Percentiles rank a stretch among this genome's conserved stretches.
Conservation (phyloP, 2,888 invertebrate species). For the Acronicta psi region DNA sequence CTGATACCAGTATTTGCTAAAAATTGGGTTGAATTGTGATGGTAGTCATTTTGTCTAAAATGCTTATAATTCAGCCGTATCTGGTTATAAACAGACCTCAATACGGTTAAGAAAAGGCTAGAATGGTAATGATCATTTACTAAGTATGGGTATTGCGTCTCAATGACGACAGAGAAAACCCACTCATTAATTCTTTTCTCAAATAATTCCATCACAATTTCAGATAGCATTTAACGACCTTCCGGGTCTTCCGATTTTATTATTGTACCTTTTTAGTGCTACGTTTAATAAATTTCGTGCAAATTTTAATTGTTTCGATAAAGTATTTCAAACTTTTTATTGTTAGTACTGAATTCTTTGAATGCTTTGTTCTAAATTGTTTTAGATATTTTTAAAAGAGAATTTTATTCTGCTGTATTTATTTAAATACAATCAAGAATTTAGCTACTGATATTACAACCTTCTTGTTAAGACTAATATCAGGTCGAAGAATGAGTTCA, state of each 20-base stretch:
- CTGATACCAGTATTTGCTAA: too few species aligned
- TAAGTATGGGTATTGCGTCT: conserved; percentile 53
- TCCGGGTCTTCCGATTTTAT: conserved; percentile 25
- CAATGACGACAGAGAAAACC: conserved; percentile 46
- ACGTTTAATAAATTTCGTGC: conserved; percentile 43
- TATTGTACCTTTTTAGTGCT: conserved; percentile 25
- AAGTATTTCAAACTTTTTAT: conserved; percentile 38
- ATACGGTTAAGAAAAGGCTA: too few species aligned
- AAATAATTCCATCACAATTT: conserved; percentile 58
- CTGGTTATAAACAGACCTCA: too few species aligned
- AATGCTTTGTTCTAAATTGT: conserved; percentile 15
- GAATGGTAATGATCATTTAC: neutral
- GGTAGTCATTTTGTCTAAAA: too few species aligned
- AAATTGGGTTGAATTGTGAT: too few species aligned
- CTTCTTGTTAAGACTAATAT: too few species aligned
- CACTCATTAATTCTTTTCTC: conserved; percentile 58
- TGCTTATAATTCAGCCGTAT: too few species aligned
- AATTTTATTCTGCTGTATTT: conserved; percentile 2
- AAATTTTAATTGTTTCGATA: conserved; percentile 32
- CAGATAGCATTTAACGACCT: conserved; percentile 60
- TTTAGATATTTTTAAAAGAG: conserved; percentile 6
- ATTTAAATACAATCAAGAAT: neutral
- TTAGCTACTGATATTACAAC: too few species aligned
- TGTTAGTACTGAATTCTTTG: conserved; percentile 25
- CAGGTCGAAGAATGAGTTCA: too few species aligned